Evolutionary conservation across 2,888 invertebrate species (phyloP), one percentile per base, ranked within the genome.

Genomic region (Zhuqinia jingwanae): DNA sequence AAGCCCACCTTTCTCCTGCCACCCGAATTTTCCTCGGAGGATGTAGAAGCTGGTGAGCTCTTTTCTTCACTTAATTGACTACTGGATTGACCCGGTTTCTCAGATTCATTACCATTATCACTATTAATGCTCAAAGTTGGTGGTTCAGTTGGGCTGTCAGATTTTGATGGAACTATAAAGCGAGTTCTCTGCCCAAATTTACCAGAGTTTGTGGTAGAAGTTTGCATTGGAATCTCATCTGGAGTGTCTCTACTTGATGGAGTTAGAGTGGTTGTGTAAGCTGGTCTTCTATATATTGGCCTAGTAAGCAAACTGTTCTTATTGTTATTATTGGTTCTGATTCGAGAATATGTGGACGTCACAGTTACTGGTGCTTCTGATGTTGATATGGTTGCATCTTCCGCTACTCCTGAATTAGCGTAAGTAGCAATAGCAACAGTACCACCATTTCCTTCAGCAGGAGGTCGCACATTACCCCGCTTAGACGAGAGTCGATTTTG

Each of bases 291-390:
- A 17, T 77, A 84, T n/a, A 42, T 58, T 20, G 77, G 70, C 56
- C 65, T 58, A 22, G 65, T 27, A 13, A 53, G 79, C 11, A 79
- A 45, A 25, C 56, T 77, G 36, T 27, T 77, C 42, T 73, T 75
- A 15, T 25, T 63, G 56, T 25, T 63, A 45, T 50, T 87, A 47
- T 78, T 79, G 2, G 76, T 42, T 63, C 86, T 20, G 25, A 87
- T 82, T 17, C 81, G 63, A 11, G 86, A 81, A 20, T 87, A 87
- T 5, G 86, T 87, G 0, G 86, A 87, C 1, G 81, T 87, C 10
- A 87, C 86, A 13, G 81, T 82, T 20, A 87, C 70, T 17, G 86
- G 86, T 13, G 86, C 22, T 50, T 87, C 86, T 5, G 80, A 75
- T 17, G 86, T 80, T n/a, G 82, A 27, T 50, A 27, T 10, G 36